These are phyloP conservation scores for Phocoena sinus DNA, from an alignment of 2,113 vertebrate genomes.

Conservation along the genomic window DNA sequence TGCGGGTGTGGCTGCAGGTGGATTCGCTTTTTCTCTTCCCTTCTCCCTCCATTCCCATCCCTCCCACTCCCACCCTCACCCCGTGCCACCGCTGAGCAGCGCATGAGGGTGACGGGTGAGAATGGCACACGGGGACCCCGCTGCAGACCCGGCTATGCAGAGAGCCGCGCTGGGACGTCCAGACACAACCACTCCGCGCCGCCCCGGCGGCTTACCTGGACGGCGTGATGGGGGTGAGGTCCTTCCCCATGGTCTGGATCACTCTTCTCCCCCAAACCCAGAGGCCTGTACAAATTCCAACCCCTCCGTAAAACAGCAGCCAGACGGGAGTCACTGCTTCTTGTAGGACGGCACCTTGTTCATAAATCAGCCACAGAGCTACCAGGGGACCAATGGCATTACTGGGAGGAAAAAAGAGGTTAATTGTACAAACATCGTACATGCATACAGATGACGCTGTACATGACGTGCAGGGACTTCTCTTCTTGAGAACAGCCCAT, in stretches of 20 bases:
- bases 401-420: constrained; percentile 73
- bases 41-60: too few relatives aligned
- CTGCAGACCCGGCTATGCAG: neutral
- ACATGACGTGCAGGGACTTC: fast-evolving
- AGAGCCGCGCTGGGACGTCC: neutral
- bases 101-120: fast-evolving
- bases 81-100: neutral
- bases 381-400: constrained; percentile 98
- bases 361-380: constrained; percentile 97
- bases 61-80: neutral
- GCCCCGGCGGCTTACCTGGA: constrained; percentile 88
- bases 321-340: constrained; percentile 92
- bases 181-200: neutral
- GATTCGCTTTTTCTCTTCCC: neutral
- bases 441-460: fast-evolving
- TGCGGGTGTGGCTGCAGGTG: too few relatives aligned
- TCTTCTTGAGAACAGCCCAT: neutral
- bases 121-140: neutral
- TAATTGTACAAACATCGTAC: neutral
- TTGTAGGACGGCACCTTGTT: constrained; percentile 92
- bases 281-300: constrained; percentile 95
- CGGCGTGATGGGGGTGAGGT: constrained; percentile 98
- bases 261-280: constrained; percentile 99
- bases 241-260: constrained; percentile 99
- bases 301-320: constrained; percentile 95